Evolutionary conservation across 2,113 vertebrate genomes (phyloP), one percentile per base, ranked within the genome.

Genomic region (Onychostruthus taczanowskii): DNA sequence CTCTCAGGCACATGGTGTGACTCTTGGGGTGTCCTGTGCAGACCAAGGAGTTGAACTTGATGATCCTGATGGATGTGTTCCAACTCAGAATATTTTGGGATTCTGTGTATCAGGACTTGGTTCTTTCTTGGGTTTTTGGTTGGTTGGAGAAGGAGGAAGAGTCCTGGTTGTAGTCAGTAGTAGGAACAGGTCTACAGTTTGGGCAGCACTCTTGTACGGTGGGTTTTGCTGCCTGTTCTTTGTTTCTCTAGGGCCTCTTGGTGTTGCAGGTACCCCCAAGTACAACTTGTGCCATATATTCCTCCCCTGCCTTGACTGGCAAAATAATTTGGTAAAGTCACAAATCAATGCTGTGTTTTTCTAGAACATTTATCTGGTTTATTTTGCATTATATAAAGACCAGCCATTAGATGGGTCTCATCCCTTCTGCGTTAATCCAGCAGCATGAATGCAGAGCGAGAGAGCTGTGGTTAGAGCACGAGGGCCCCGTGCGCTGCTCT

Each of bases 281-380:
- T 41, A 41, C 0, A 4, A 7, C 31, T n/a, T 0, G 0, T 0
- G 1, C 35, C 2, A 1, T 2, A 0, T 39, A 33, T 62, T 86
- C 22, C 73, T 82, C 19, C 59, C 35, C 28, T 43, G 27, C 46
- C 61, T 26, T 28, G 31, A 30, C 21, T 1, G 4, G 66, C 67
- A 76, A 50, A 84, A 31, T 74, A 53, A 49, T 88, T 92, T 47
- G 47, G 14, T 91, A 50, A 90, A 89, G 58, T 73, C 15, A 3
- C 10, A 74, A n/a, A 83, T 53, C 28, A 63, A 0, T 64, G 52
- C 56, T 39, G 28, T 43, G 35, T 66, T 93, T 93, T 93, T 90
- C 75, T 46, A 64, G 93, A 93, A 41, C 18, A 6, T 74, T 66
- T 90, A 56, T 92, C 72, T 88, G 82, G 56, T 90, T 95, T 93